Conservation (phyloP, 2,797 vertebrate genomes). For the Anniella stebbinsi region DNA sequence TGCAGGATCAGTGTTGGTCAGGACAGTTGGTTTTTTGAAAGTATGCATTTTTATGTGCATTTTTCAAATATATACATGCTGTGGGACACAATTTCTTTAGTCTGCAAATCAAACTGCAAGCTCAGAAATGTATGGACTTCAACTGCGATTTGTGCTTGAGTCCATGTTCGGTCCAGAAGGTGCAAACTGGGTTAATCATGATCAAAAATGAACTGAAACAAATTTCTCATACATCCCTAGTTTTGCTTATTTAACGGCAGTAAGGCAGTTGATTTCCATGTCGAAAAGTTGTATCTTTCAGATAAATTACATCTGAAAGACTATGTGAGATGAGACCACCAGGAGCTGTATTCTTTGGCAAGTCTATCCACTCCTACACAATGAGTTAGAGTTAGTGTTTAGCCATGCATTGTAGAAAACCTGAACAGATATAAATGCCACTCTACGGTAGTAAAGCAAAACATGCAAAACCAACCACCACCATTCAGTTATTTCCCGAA, state of each 20-base stretch:
- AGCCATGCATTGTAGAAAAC: background rate
- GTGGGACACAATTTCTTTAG: no score
- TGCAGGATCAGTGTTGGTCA: background rate
- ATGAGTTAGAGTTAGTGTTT: background rate
- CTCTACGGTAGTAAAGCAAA: background rate
- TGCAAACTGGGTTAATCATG: no score
- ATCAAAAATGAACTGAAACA: background rate
- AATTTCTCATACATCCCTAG: background rate
- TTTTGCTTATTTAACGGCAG: no score
- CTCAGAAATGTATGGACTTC: no score
- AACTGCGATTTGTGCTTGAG: no score
- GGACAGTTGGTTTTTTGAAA: background rate
- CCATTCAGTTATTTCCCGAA: background rate
- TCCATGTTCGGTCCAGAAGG: no score
- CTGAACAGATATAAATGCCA: background rate
- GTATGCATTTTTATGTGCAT: no score
- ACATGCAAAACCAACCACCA: background rate
- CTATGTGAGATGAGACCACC: background rate
- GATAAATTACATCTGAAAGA: background rate
- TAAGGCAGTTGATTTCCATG: background rate
- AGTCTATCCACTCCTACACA: background rate
- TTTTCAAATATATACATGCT: no score
- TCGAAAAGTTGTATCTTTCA: background rate
- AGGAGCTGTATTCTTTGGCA: background rate
- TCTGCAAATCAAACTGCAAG: no score